phyloP scores from a whole-genome alignment of 2,888 invertebrate genomes.

The Apoda limacodes region DNA sequence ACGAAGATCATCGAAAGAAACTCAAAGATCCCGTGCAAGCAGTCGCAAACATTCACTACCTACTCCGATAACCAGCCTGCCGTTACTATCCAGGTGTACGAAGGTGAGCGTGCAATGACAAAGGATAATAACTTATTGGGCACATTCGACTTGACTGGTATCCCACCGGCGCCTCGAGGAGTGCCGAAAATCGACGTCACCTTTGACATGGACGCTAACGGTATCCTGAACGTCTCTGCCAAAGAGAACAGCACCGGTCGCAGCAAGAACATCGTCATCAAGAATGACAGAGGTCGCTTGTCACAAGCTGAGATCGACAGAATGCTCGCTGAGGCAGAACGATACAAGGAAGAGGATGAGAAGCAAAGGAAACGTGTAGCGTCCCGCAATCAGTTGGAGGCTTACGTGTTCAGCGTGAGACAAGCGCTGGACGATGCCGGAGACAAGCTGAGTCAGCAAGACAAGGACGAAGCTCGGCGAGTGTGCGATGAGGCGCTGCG shows the following conservation, averaged over 20 bases:
- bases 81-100: constrained; percentile 79
- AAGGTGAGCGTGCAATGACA: constrained; percentile 86
- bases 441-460: constrained; percentile 71
- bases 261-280: constrained; percentile 82
- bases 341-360: no score
- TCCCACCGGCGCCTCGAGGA: constrained; percentile 77
- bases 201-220: constrained; percentile 83
- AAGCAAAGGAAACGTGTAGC: constrained; percentile 79
- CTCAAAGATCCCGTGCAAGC: constrained; percentile 78
- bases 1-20: constrained; percentile 80
- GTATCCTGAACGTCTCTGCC: constrained; percentile 86
- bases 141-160: constrained; percentile 75
- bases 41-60: constrained; percentile 81
- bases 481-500: constrained; percentile 72
- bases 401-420: constrained; percentile 77
- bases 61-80: constrained; percentile 85
- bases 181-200: constrained; percentile 78
- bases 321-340: no score
- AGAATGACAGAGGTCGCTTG: no score
- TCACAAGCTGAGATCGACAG: no score
- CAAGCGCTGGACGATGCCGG: constrained; percentile 75
- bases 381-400: constrained; percentile 78
- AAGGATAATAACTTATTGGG: constrained; percentile 80
- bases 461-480: constrained; percentile 62
- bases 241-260: constrained; percentile 76